Evolutionary conservation across 1,140 invertebrate species (phyloP).

Genomic region (Drosophila bipectinata): DNA sequence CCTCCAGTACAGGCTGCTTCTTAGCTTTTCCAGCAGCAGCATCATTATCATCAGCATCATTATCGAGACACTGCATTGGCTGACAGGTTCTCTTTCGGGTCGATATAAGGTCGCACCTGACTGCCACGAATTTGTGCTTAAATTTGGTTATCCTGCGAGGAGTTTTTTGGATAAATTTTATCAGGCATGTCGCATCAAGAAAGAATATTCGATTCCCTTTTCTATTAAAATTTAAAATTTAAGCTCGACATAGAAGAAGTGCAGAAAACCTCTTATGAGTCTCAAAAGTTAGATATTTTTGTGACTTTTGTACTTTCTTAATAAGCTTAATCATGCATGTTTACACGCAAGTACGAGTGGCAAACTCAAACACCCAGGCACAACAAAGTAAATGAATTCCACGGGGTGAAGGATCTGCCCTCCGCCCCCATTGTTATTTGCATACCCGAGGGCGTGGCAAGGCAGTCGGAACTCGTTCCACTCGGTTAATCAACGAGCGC

Average conservation of each 20-base stretch:
- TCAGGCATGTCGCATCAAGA: neutral
- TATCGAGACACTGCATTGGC: constrained; percentile 4
- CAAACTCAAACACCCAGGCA: constrained; percentile 70
- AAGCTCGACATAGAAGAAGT: neutral
- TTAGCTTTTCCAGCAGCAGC: constrained; percentile 17
- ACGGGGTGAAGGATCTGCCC: constrained; percentile 13
- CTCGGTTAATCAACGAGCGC: constrained; percentile 68
- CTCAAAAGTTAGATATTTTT: neutral
- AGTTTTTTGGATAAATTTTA: neutral
- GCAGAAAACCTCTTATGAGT: neutral
- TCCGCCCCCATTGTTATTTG: constrained; percentile 43
- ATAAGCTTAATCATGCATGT: constrained; percentile 79
- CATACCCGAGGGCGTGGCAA: constrained; percentile 39
- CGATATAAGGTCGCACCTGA: constrained; percentile 24
- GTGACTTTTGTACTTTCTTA: constrained; percentile 38
- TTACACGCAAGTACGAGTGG: constrained; percentile 74
- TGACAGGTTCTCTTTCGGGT: constrained; percentile 1
- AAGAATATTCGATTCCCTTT: neutral
- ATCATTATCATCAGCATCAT: constrained; percentile 24
- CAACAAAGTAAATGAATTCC: constrained; percentile 63
- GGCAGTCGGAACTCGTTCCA: constrained; percentile 23
- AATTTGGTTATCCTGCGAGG: constrained; percentile 6
- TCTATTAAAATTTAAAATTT: no score
- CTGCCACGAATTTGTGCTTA: neutral
- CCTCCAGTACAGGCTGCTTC: constrained; percentile 9